These are phyloP conservation scores for Darevskia nairensis DNA, from an alignment of 2,797 vertebrate species.

Conservation along the genomic window DNA sequence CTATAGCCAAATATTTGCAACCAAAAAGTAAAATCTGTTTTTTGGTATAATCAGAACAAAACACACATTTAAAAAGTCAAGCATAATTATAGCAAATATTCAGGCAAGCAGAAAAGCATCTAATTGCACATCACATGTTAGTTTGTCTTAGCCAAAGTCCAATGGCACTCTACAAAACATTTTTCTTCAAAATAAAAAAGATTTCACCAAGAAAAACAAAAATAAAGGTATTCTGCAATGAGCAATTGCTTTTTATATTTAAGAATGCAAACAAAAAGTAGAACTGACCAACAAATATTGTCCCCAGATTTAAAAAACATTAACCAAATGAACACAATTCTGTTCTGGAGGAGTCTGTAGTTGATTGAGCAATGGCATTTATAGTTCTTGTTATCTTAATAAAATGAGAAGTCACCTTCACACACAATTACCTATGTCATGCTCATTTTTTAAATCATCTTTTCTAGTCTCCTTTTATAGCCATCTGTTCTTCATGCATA, in stretches of 20 bases:
- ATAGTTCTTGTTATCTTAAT: constrained; percentile 14
- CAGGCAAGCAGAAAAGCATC: neutral
- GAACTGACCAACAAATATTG: neutral
- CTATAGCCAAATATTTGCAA: neutral
- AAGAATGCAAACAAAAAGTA: neutral
- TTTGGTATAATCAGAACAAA: neutral
- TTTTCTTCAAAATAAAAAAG: neutral
- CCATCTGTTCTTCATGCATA: constrained; percentile 31
- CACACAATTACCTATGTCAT: constrained; percentile 61
- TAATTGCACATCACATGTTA: neutral
- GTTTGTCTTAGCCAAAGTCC: neutral
- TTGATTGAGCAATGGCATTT: neutral
- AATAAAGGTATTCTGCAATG: neutral
- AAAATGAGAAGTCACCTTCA: constrained; percentile 72
- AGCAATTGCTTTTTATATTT: neutral
- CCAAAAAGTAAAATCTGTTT: neutral
- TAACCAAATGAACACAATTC: constrained; percentile 11
- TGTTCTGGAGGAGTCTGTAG: neutral
- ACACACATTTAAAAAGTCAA: neutral
- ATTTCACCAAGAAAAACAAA: neutral
- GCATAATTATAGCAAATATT: neutral
- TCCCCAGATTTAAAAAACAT: neutral
- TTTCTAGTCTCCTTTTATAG: constrained; percentile 31
- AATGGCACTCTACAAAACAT: neutral
- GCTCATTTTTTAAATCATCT: constrained; percentile 28